Base-by-base conservation (phyloP, 2,797 vertebrate genomes). In the Scomberomorus guttatus region DNA sequence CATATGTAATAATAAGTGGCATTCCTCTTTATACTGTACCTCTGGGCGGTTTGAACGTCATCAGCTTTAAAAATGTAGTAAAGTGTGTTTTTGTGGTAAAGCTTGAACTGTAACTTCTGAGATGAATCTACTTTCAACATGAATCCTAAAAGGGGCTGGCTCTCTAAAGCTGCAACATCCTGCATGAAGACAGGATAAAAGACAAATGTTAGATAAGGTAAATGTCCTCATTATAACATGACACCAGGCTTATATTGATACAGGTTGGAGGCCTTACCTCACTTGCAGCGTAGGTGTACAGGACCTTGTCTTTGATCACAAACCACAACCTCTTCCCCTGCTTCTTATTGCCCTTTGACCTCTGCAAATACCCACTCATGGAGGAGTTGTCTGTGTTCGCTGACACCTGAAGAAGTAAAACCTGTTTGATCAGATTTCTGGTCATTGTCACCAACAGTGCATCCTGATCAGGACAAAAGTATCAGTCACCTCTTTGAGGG, bases 241-340 rank as follows among this genome's bases (percentile, higher is more conserved):
- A 25, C 8, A 15, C 6, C 5, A 15, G 42, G 27, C 18, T 66
- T 76, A 60, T 18, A n/a, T 0, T 60, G 46, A 56, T 27, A n/a
- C 2, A n/a, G 27, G 24, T 5, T 6, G 54, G 39, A 58, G 22
- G n/a, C 55, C 95, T 95, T 93, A 99, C 98, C 98, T 99, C 98
- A 78, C 98, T 99, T 76, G 98, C 98, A 87, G 98, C 98, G 0
- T 99, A 99, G 0, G 97, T 98, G 86, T 99, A 99, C 34, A 99
- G 94, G 60, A 99, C 97, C 90, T 99, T 99, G 89, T 98, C 96
- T 95, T 99, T 98, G 89, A 99, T 98, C 87, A 99, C 98, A 69
- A 99, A 99, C 98, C 98, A 99, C 54, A 98, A 89, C 71, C 96
- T 97, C 92, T 98, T 99, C 95, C 96, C 97, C 44, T 96, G 96